phyloP scores from a whole-genome alignment of 2,888 invertebrate species.

The Protophormia terraenovae region DNA sequence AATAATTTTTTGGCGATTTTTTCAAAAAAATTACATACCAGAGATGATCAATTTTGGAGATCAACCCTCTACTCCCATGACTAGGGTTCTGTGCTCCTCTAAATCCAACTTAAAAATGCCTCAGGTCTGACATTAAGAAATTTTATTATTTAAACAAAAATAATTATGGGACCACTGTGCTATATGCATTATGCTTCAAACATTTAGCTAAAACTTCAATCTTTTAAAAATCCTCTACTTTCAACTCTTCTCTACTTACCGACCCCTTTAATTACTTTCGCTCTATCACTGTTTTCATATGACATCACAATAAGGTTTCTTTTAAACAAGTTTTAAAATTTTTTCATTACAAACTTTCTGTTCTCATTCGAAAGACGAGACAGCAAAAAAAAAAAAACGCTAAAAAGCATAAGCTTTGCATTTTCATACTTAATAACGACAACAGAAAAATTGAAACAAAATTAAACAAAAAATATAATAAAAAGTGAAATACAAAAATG shows the following conservation, averaged over 20 bases:
- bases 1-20: too few relatives aligned
- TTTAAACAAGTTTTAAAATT: slow-evolving; percentile 50
- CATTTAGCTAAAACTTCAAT: not conserved
- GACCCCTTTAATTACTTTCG: slow-evolving; percentile 19
- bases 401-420: slow-evolving; percentile 53
- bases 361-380: not conserved
- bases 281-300: slow-evolving; percentile 32
- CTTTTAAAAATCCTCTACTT: not conserved
- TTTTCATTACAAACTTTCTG: slow-evolving; percentile 62
- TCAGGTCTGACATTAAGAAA: too few relatives aligned
- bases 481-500: not conserved
- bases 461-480: slow-evolving; percentile 3
- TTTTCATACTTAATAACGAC: slow-evolving; percentile 59
- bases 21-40: too few relatives aligned
- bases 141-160: too few relatives aligned
- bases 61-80: too few relatives aligned
- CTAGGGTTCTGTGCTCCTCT: too few relatives aligned
- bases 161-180: too few relatives aligned
- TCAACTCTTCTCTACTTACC: not conserved
- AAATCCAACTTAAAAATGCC: too few relatives aligned
- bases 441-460: slow-evolving; percentile 36
- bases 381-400: not conserved
- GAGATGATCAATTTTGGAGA: too few relatives aligned
- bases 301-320: slow-evolving; percentile 62
- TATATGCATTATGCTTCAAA: not conserved